Percentiles rank a stretch among this genome's conserved stretches.
Conservation (phyloP, 2,888 invertebrate species). For the Macrosoma leucophasiata region DNA sequence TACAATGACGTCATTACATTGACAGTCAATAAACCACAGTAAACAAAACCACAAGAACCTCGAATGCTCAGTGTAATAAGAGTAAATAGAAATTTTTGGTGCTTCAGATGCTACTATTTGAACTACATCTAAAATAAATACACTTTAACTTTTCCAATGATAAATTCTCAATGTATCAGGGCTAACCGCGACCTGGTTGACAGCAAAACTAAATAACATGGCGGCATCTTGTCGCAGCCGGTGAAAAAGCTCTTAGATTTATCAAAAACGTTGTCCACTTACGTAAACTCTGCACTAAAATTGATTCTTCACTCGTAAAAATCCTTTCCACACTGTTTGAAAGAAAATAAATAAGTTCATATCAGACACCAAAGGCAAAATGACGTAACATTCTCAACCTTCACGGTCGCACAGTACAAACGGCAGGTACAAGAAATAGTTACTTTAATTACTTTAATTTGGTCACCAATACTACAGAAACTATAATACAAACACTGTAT, state of each 20-base stretch:
- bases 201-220: conserved; percentile 74
- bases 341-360: conserved; percentile 53
- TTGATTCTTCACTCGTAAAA: conserved; percentile 37
- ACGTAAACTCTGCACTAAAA: conserved; percentile 37
- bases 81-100: too few relatives aligned
- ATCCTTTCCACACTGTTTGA: conserved; percentile 44
- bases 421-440: conserved; percentile 48
- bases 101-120: too few relatives aligned
- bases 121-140: too few relatives aligned
- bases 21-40: conserved; percentile 68
- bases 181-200: conserved; percentile 60
- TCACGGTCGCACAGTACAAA: conserved; percentile 70
- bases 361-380: conserved; percentile 67
- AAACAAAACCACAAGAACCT: conserved; percentile 50
- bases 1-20: conserved; percentile 69
- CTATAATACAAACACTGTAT: conserved; percentile 34
- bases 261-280: conserved; percentile 46
- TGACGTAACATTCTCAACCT: conserved; percentile 76
- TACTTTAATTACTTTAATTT: conserved; percentile 32
- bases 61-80: too few relatives aligned
- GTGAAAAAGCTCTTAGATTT: conserved; percentile 48
- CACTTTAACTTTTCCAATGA: too few relatives aligned
- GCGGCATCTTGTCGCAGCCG: conserved; percentile 73
- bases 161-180: conserved; percentile 41
- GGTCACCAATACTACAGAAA: conserved; percentile 33